A percentile compares a stretch with the other conserved stretches of the same genome.
Evolutionary conservation across 2,888 invertebrate genomes (phyloP).

Genomic region (Tortrix viridana): DNA sequence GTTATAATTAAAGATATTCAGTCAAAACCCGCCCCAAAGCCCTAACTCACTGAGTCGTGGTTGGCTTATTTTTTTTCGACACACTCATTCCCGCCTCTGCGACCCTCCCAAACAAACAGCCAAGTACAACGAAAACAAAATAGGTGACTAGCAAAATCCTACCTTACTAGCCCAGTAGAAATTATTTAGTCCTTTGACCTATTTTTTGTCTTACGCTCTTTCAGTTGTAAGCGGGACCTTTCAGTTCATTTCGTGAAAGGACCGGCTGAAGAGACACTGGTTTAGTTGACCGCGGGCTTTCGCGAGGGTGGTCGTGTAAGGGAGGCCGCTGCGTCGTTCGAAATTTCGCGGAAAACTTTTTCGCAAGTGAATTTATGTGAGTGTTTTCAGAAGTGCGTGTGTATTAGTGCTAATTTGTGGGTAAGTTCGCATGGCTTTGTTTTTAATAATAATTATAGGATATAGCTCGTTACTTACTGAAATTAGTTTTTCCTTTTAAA

Average conservation of each 20-base stretch:
- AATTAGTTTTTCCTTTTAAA: too few species aligned
- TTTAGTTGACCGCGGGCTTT: conserved; percentile 80
- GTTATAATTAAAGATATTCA: conserved; percentile 82
- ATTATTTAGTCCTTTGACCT: conserved; percentile 38
- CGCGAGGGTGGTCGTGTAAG: conserved; percentile 65
- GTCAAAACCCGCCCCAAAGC: conserved; percentile 79
- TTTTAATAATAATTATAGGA: background rate
- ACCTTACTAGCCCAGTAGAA: conserved; percentile 23
- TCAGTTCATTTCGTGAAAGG: conserved; percentile 83
- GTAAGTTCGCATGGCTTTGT: conserved; percentile 6
- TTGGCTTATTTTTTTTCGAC: conserved; percentile 84
- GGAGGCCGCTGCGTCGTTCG: conserved; percentile 41
- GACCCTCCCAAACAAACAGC: conserved; percentile 84
- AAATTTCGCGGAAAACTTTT: conserved; percentile 70
- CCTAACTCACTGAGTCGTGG: conserved; percentile 82
- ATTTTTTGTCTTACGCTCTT: conserved; percentile 53
- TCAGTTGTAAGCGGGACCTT: conserved; percentile 51
- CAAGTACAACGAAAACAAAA: conserved; percentile 79
- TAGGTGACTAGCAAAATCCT: conserved; percentile 41
- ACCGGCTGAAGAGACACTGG: conserved; percentile 64
- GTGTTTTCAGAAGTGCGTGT: conserved; percentile 35
- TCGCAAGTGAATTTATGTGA: conserved; percentile 40
- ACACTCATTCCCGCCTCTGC: conserved; percentile 83
- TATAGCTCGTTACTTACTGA: background rate
- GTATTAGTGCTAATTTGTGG: conserved; percentile 43